Evolutionary conservation across 23 tunicate species (phyloP), one percentile per base, ranked within the genome.

Genomic region (Styela plicata): DNA sequence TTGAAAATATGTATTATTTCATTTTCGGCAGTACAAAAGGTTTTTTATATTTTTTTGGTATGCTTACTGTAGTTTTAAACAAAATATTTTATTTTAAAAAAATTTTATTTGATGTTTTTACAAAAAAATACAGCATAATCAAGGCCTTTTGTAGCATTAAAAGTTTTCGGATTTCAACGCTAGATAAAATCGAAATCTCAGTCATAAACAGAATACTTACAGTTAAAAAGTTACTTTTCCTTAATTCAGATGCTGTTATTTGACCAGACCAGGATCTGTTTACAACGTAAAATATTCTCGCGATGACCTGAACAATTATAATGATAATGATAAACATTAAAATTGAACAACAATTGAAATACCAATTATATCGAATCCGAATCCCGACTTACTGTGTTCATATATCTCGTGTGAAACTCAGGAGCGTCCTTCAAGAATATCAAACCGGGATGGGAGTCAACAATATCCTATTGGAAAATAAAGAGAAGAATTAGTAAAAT

Each of bases 371-470:
- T 44, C 13, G 57, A 44, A 44, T 13, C 57, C 57, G 66, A 13
- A 44, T 73, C 26, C 7, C 29, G 16, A 80, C 87, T 84, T 31
- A 93, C 98, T 73, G 98, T 93, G 78, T 93, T 93, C 90, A 93
- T 93, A 81, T 95, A 95, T 30, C 99, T 83, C 0, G 99, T 90
- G 81, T 95, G 99, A 35, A 95, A 95, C 64, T 95, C 99, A 27
- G 99, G 96, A 22, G 99, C 99, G 5, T 87, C 92, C n/a, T 95
- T 80, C 53, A 95, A 88, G 33, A 95, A 95, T 24, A 83, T 70
- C 3, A 95, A 71, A 2, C 99, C 99, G 20, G 99, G 99, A 75
- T 95, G 99, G 52, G 80, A 83, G 37, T 95, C 99, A 23, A 95
- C 96, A 21, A 95, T 83, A 52, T 95, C 99, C 99, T 93, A 63